Percentiles rank a stretch among this genome's conserved stretches.
phyloP scores from a whole-genome alignment of 2,797 vertebrate species.

The Trachops cirrhosus region DNA sequence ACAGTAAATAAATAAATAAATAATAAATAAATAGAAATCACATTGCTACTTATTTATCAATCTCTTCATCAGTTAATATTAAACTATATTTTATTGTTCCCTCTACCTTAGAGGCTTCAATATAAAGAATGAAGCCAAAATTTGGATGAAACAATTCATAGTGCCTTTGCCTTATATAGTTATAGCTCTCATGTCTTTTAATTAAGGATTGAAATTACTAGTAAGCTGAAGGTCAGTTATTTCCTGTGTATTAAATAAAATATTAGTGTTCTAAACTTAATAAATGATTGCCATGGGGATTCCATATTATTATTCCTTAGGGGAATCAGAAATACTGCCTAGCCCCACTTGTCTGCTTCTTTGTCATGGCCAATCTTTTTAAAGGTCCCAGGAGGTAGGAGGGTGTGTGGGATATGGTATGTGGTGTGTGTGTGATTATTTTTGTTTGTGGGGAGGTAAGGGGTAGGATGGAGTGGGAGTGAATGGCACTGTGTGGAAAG shows the following conservation, averaged over 20 bases:
- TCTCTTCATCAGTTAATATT: background rate
- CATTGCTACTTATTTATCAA: background rate
- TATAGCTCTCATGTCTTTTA: background rate
- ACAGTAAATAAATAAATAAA: too few species aligned
- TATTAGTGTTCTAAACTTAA: background rate
- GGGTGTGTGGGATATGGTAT: background rate
- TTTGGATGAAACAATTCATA: background rate
- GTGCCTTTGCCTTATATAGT: background rate
- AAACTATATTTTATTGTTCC: slow-evolving; percentile 10
- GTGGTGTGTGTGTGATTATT: background rate
- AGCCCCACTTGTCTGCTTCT: background rate
- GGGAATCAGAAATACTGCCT: background rate
- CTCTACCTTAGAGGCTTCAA: background rate
- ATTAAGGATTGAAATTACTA: background rate
- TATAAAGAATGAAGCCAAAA: background rate
- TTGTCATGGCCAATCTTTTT: background rate
- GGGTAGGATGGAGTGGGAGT: background rate
- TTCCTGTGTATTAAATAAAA: background rate
- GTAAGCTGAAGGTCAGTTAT: background rate
- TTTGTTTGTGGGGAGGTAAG: background rate
- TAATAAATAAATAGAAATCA: background rate
- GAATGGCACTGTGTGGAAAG: background rate
- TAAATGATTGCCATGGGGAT: background rate
- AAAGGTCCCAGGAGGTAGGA: background rate
- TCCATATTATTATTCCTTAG: background rate